These are phyloP conservation scores for Atherinosoma microstoma DNA, from an alignment of 2,797 vertebrate species.

Conservation along the genomic window DNA sequence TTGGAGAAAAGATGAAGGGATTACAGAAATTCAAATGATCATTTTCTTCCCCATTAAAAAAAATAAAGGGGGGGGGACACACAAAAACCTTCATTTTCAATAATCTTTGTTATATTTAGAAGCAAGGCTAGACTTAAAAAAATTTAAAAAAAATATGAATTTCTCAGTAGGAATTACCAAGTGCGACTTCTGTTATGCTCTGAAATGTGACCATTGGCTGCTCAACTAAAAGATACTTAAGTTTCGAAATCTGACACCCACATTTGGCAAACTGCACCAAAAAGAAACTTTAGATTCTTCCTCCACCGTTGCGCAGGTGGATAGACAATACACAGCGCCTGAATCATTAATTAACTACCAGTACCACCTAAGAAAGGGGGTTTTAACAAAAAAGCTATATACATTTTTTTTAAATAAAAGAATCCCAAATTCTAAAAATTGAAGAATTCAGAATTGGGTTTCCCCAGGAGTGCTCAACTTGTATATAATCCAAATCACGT, in stretches of 20 bases:
- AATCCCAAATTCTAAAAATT: no score
- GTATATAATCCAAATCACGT: conserved; percentile 10
- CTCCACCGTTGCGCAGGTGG: conserved; percentile 47
- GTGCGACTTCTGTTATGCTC: not conserved
- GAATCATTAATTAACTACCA: conserved; percentile 71
- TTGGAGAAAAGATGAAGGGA: not conserved
- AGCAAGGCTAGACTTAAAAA: no score
- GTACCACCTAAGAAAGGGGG: not conserved
- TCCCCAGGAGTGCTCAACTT: conserved; percentile 1
- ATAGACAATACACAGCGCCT: conserved; percentile 66
- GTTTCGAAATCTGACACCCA: conserved; percentile 29
- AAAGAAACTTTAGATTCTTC: conserved; percentile 77
- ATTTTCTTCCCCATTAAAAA: no score
- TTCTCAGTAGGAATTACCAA: not conserved
- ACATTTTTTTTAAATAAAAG: no score
- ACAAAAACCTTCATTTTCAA: not conserved
- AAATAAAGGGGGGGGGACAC: no score
- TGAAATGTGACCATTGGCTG: not conserved
- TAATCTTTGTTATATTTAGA: not conserved
- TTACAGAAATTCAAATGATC: not conserved
- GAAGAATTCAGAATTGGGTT: not conserved
- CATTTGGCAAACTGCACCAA: conserved; percentile 44
- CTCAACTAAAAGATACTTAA: conserved; percentile 2
- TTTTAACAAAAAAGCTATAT: no score
- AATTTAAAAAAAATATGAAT: no score